phyloP scores from a whole-genome alignment of 1,140 invertebrate species.

The Drosophila funebris region DNA sequence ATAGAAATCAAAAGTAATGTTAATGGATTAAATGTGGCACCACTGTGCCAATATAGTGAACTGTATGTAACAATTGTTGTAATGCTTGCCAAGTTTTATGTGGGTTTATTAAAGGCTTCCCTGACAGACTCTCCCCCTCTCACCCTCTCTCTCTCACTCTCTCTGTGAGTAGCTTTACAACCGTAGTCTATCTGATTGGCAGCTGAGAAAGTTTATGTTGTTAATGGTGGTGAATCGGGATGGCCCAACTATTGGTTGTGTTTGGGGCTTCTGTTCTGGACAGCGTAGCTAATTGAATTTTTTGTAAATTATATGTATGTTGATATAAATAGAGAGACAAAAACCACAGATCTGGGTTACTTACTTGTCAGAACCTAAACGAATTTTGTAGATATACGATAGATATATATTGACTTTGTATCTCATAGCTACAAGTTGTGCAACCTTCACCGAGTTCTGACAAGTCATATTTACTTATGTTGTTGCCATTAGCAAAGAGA shows the following conservation, averaged over 20 bases:
- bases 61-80: slow-evolving; percentile 35
- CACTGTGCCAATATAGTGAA: slow-evolving; percentile 26
- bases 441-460: slow-evolving; percentile 33
- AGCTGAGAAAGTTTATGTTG: slow-evolving; percentile 74
- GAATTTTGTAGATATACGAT: background rate
- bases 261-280: slow-evolving; percentile 64
- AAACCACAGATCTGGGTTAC: background rate
- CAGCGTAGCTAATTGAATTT: slow-evolving; percentile 75
- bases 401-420: slow-evolving; percentile 4
- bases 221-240: slow-evolving; percentile 48
- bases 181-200: slow-evolving; percentile 58
- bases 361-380: background rate
- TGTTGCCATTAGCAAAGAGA: slow-evolving; percentile 47
- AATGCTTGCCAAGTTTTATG: slow-evolving; percentile 67
- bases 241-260: slow-evolving; percentile 6
- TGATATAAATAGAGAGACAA: slow-evolving; percentile 14
- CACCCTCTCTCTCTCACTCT: background rate
- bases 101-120: slow-evolving; percentile 73
- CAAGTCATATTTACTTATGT: slow-evolving; percentile 7
- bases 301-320: slow-evolving; percentile 62
- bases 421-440: slow-evolving; percentile 6
- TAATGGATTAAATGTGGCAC: background rate
- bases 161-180: background rate
- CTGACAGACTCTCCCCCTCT: background rate
- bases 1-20: background rate